A percentile compares a stretch with the other conserved stretches of the same genome.
These are phyloP conservation scores for Leptopilina drosophilae DNA, from an alignment of 2,888 invertebrate species.

Conservation along the genomic window DNA sequence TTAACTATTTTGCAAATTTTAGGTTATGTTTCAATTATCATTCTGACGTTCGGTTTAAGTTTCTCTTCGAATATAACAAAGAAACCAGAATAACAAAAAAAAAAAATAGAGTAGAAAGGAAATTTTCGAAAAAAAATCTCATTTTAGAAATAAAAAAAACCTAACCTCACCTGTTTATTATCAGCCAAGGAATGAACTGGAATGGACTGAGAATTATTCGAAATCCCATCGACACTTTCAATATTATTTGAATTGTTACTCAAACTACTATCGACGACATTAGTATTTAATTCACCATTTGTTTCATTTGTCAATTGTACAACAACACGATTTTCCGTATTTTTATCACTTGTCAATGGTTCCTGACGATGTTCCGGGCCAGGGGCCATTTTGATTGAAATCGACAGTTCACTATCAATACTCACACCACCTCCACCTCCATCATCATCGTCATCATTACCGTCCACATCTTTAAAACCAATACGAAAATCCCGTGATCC, in stretches of 20 bases:
- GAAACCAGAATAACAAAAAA: neutral
- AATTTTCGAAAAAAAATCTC: too few relatives aligned
- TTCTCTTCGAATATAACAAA: too few relatives aligned
- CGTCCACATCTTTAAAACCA: neutral
- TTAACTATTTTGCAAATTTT: too few relatives aligned
- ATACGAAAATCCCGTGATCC: neutral
- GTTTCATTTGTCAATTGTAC: constrained; percentile 53
- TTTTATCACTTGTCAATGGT: constrained; percentile 87
- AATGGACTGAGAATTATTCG: constrained; percentile 16
- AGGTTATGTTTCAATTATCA: too few relatives aligned
- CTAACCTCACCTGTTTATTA: constrained; percentile 40
- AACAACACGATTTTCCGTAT: constrained; percentile 58
- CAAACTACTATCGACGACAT: constrained; percentile 48
- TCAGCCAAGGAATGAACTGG: constrained; percentile 14
- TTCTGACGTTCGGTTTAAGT: too few relatives aligned
- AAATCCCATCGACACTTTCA: constrained; percentile 35
- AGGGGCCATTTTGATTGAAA: constrained; percentile 84
- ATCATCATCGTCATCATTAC: neutral
- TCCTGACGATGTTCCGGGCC: constrained; percentile 84
- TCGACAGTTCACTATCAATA: constrained; percentile 61
- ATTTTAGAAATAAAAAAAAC: neutral
- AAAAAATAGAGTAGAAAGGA: neutral
- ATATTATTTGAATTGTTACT: constrained; percentile 6
- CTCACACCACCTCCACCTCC: neutral
- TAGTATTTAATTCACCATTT: constrained; percentile 53